These are phyloP conservation scores for Pseudochirops corinnae DNA, from an alignment of 2,797 vertebrate genomes.

Conservation along the genomic window DNA sequence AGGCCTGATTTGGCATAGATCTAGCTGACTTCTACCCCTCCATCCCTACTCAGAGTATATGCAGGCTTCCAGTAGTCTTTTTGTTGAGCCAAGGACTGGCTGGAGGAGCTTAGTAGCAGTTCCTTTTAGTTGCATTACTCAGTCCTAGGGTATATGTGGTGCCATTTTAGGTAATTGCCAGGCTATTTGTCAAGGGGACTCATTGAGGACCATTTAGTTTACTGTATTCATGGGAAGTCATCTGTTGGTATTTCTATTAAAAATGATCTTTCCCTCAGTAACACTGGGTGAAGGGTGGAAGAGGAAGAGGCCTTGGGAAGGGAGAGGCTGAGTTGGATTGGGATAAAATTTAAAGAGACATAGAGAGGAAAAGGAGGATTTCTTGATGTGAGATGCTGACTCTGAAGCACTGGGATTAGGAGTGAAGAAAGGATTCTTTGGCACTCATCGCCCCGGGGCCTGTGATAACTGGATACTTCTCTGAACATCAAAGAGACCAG, in stretches of 20 bases:
- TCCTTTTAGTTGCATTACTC: not conserved
- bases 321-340: not conserved
- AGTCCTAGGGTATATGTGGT: not conserved
- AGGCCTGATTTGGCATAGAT: not conserved
- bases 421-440: not conserved
- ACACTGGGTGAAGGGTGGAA: not conserved
- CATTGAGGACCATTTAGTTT: not conserved
- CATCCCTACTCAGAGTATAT: not conserved
- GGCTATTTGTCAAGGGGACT: not conserved
- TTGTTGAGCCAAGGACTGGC: not conserved
- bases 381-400: not conserved
- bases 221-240: not conserved
- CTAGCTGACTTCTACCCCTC: not conserved
- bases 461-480: not conserved
- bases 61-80: not conserved
- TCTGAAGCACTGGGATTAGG: not conserved
- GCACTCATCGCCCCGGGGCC: not conserved
- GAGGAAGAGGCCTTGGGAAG: not conserved
- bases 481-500: not conserved
- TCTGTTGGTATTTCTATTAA: not conserved
- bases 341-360: not conserved
- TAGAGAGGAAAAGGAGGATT: not conserved
- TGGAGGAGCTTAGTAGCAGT: not conserved
- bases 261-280: not conserved
- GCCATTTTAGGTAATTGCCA: not conserved